phyloP scores from a whole-genome alignment of 2,888 invertebrate genomes.

The Epinotia demarniana region DNA sequence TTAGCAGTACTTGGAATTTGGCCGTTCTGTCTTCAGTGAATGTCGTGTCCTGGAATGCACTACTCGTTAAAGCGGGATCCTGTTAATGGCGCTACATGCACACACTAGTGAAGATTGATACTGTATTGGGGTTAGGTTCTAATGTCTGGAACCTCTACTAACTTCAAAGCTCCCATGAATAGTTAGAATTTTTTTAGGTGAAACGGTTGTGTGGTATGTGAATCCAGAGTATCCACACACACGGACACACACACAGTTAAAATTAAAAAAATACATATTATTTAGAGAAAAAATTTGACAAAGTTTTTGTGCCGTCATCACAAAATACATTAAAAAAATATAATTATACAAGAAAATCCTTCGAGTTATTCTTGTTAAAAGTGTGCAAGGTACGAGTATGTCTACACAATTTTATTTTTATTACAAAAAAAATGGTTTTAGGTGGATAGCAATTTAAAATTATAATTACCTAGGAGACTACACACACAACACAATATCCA shows the following conservation, averaged over 20 bases:
- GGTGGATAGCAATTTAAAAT: background rate
- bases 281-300: background rate
- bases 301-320: no score
- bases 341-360: background rate
- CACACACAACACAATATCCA: background rate
- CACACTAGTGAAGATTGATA: slow-evolving; percentile 61
- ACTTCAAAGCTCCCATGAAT: background rate
- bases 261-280: background rate
- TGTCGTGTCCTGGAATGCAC: slow-evolving; percentile 89
- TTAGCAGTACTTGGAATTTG: slow-evolving; percentile 93
- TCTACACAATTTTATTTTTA: background rate
- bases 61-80: slow-evolving; percentile 78
- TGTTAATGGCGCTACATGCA: slow-evolving; percentile 82
- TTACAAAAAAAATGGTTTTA: background rate
- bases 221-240: no score
- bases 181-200: background rate
- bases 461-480: background rate
- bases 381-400: background rate
- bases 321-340: background rate
- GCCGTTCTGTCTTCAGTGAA: slow-evolving; percentile 87
- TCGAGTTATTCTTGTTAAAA: background rate
- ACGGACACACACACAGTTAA: background rate
- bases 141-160: slow-evolving; percentile 15
- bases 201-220: background rate
- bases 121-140: slow-evolving; percentile 37